These are phyloP conservation scores for Drosophila maculinotata DNA, from an alignment of 2,888 invertebrate species.

Conservation along the genomic window DNA sequence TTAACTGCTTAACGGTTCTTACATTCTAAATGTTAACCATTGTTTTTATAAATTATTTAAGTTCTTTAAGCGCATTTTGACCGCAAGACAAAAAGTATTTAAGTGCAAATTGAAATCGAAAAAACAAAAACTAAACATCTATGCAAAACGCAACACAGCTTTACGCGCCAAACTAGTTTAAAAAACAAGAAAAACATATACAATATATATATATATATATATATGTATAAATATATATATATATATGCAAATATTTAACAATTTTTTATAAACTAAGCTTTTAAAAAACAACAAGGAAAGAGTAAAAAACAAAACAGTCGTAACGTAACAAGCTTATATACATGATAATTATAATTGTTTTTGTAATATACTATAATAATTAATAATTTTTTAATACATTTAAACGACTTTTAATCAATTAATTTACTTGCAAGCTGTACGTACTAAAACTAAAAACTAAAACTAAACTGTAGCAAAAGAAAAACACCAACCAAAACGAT, in stretches of 20 bases:
- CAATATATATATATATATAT: slow-evolving; percentile 35
- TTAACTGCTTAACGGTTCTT: slow-evolving; percentile 57
- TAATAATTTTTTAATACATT: slow-evolving; percentile 51
- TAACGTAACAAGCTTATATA: slow-evolving; percentile 59
- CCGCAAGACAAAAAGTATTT: slow-evolving; percentile 73
- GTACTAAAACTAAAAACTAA: slow-evolving; percentile 51
- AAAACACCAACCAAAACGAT: slow-evolving; percentile 58
- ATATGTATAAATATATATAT: slow-evolving; percentile 31
- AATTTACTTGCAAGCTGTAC: slow-evolving; percentile 71
- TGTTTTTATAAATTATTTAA: slow-evolving; percentile 73
- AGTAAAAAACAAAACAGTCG: slow-evolving; percentile 36
- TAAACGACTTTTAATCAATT: slow-evolving; percentile 54
- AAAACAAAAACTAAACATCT: slow-evolving; percentile 37
- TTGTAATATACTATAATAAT: slow-evolving; percentile 60
- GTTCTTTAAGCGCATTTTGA: slow-evolving; percentile 69
- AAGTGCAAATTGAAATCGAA: slow-evolving; percentile 64
- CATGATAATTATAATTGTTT: slow-evolving; percentile 61
- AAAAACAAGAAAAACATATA: slow-evolving; percentile 62
- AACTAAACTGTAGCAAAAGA: slow-evolving; percentile 63
- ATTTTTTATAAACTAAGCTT: slow-evolving; percentile 65
- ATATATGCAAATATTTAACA: slow-evolving; percentile 47
- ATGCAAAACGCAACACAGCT: slow-evolving; percentile 77
- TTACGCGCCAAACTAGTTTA: slow-evolving; percentile 79
- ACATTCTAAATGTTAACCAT: slow-evolving; percentile 74
- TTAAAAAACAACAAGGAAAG: slow-evolving; percentile 41